Evolutionary conservation across 2,113 vertebrate species (phyloP).

Genomic region (Menidia beryllina): DNA sequence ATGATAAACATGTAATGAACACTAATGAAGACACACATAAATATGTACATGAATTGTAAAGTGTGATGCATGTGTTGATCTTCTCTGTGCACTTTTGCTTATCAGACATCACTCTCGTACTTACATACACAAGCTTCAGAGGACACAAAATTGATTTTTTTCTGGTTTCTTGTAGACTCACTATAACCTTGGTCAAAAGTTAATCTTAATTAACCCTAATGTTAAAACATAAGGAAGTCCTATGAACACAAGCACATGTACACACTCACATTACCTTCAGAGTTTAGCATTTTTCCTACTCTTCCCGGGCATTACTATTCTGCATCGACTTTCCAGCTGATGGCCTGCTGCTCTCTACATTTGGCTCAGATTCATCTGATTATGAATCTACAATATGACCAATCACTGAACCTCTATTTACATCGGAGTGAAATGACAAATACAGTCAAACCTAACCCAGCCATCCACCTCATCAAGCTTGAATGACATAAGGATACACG

Average conservation of each 20-base stretch:
- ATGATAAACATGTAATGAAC: neutral
- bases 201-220: neutral
- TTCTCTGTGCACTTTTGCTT: constrained; percentile 22
- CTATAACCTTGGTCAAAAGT: neutral
- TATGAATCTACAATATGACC: constrained; percentile 57
- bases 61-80: constrained; percentile 39
- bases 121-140: neutral
- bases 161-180: neutral
- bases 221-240: neutral
- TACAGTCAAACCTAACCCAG: neutral
- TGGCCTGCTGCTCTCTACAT: constrained; percentile 57
- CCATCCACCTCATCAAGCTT: constrained; percentile 8
- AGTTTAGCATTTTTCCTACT: constrained; percentile 34
- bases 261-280: constrained; percentile 9
- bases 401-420: constrained; percentile 58
- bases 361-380: constrained; percentile 61
- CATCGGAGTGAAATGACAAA: constrained; percentile 26
- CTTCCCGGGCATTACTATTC: constrained; percentile 66
- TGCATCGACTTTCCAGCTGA: constrained; percentile 44
- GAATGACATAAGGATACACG: constrained; percentile 9
- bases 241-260: neutral
- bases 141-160: neutral
- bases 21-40: neutral
- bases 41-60: neutral
- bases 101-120: constrained; percentile 24